Evolutionary conservation across 1,140 invertebrate species (phyloP), one percentile per base, ranked within the genome.

Genomic region (Cepaea nemoralis): DNA sequence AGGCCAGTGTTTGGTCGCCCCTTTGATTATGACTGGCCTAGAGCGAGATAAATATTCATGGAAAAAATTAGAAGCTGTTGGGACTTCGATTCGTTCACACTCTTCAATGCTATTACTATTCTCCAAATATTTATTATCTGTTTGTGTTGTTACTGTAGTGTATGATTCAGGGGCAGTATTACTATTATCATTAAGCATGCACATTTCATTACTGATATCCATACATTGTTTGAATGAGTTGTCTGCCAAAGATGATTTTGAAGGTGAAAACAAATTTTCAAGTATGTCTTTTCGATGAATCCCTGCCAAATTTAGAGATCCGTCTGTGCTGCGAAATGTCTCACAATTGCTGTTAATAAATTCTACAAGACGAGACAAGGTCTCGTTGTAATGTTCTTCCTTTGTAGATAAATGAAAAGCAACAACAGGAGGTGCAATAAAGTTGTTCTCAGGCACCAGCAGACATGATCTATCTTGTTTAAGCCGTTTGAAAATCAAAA

Each of bases 21-120:
- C 83, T 82, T 84, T 83, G 35, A 91, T 87, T 22, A 91, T 86
- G 6, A 91, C 89, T 40, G 90, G 90, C 73, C 86, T 88, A 77
- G 90, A 91, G 27, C 82, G 59, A 71, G 88, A 86, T 31, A 91
- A 55, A 86, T 87, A 90, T 24, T 87, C 81, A 80, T 89, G 84
- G 78, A 90, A 88, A 82, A 90, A 91, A 6, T 87, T 63, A 0
- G 84, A 71, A 77, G 74, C 83, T 8, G 80, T 75, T 66, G 86
- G 86, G 6, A 86, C 1, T 16, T 67, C 35, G 10, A 87, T 87
- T 84, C 83, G 83, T 31, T 89, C 87, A 86, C 89, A 90, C 55
- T 86, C 69, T 80, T 81, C 16, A 87, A 45, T 0, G 22, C 6
- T 10, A n/a, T 1, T 85, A 50, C 71, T 59, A 27, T 40, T 22